phyloP scores from a whole-genome alignment of 1,140 invertebrate species.

The Sitophilus oryzae region DNA sequence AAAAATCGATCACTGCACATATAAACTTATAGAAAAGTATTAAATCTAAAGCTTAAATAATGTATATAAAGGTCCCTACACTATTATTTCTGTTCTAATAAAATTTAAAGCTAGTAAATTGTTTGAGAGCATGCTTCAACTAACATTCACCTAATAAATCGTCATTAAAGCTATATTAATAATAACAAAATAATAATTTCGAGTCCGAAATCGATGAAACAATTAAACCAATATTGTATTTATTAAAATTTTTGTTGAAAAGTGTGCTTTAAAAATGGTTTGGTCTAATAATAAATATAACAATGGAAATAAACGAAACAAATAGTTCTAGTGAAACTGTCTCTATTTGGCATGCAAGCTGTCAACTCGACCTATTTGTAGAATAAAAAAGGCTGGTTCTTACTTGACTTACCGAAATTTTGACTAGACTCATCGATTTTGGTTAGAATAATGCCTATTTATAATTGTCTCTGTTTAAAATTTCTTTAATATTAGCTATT shows the following conservation, averaged over 20 bases:
- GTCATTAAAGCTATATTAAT: background rate
- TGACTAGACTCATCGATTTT: too few relatives aligned
- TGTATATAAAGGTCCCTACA: too few relatives aligned
- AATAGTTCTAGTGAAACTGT: background rate
- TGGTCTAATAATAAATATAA: background rate
- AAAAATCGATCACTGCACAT: too few relatives aligned
- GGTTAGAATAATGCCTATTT: too few relatives aligned
- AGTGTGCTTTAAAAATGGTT: background rate
- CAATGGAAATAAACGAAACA: background rate
- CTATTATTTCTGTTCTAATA: too few relatives aligned
- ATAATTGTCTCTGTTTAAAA: too few relatives aligned
- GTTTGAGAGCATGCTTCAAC: background rate
- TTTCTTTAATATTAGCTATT: too few relatives aligned
- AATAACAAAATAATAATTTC: background rate
- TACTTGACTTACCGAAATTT: slow-evolving; percentile 1
- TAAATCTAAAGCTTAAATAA: too few relatives aligned
- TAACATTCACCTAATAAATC: background rate
- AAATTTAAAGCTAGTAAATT: background rate
- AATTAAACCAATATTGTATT: too few relatives aligned
- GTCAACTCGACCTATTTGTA: background rate
- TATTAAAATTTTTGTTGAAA: too few relatives aligned
- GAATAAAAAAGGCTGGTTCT: background rate
- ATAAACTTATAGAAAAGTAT: too few relatives aligned
- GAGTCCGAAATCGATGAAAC: too few relatives aligned
- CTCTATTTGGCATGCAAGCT: background rate